Percentiles rank a stretch among this genome's conserved stretches.
Conservation (phyloP, 2,113 vertebrate species). For the Geococcyx californianus region DNA sequence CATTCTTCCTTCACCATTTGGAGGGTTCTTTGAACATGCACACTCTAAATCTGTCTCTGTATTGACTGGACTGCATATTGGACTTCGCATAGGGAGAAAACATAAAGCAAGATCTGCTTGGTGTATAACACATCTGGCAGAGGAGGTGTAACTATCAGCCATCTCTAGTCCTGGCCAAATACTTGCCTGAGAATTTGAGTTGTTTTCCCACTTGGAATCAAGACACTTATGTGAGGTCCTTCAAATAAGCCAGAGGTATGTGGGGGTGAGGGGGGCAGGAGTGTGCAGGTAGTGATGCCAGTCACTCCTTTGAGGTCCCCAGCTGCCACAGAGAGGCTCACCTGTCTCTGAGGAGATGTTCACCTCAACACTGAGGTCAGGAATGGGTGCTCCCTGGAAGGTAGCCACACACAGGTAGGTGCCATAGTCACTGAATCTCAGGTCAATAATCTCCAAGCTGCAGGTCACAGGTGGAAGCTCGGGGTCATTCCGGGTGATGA, state of each 20-base stretch:
- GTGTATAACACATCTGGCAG: background rate
- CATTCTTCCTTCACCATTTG: background rate
- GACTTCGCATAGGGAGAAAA: background rate
- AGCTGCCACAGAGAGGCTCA: slow-evolving; percentile 58
- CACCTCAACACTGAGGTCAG: slow-evolving; percentile 90
- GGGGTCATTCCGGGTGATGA: slow-evolving; percentile 91
- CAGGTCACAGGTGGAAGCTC: slow-evolving; percentile 92
- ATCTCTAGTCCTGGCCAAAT: background rate
- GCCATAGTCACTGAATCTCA: slow-evolving; percentile 95
- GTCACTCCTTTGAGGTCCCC: background rate
- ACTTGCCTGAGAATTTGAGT: background rate
- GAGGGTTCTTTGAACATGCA: background rate
- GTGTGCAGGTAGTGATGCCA: background rate
- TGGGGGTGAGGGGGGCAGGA: too few relatives aligned
- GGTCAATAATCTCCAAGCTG: slow-evolving; percentile 95
- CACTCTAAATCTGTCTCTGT: background rate
- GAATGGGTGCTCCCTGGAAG: slow-evolving; percentile 88
- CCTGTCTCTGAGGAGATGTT: slow-evolving; percentile 98
- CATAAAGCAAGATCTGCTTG: background rate
- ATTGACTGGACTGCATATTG: background rate
- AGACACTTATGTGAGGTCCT: background rate
- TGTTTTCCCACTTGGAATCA: background rate
- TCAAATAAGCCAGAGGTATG: background rate
- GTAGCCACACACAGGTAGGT: slow-evolving; percentile 92
- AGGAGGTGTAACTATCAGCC: background rate